Evolutionary conservation across 2,888 invertebrate species (phyloP).

Genomic region (Andrena camellia): DNA sequence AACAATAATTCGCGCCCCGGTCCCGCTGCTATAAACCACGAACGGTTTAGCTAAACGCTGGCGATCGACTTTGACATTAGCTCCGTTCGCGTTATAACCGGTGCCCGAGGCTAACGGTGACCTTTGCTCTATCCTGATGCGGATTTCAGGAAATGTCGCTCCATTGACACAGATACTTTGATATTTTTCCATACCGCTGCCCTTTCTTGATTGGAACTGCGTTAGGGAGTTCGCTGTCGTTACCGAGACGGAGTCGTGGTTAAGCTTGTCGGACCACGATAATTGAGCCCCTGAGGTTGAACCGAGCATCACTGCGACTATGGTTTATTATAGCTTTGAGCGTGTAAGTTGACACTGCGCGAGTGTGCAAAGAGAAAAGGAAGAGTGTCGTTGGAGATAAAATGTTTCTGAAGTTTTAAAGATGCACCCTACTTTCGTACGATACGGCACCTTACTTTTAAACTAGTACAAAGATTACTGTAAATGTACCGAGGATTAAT

Average conservation of each 20-base stretch:
- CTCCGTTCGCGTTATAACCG: constrained; percentile 42
- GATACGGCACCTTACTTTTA: too few relatives aligned
- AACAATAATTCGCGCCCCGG: constrained; percentile 43
- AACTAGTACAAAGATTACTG: too few relatives aligned
- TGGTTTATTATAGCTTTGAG: too few relatives aligned
- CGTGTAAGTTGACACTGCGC: too few relatives aligned
- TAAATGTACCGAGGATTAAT: too few relatives aligned
- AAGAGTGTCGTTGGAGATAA: too few relatives aligned
- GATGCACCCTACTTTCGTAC: too few relatives aligned
- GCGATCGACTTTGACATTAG: constrained; percentile 56
- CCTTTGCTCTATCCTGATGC: constrained; percentile 47
- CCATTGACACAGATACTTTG: constrained; percentile 37
- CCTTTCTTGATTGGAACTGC: constrained; percentile 7
- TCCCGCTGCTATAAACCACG: constrained; percentile 18
- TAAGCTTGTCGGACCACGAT: neutral
- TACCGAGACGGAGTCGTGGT: neutral
- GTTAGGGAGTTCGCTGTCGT: neutral
- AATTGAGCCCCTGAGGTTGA: neutral
- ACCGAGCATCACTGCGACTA: too few relatives aligned
- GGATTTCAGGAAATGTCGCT: constrained; percentile 55
- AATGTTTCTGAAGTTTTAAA: too few relatives aligned
- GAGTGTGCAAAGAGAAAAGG: too few relatives aligned
- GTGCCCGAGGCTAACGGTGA: constrained; percentile 45
- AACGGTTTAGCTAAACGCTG: constrained; percentile 32
- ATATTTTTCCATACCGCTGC: constrained; percentile 32